Evolutionary conservation across 2,797 vertebrate genomes (phyloP).

Genomic region (Etheostoma perlongum): DNA sequence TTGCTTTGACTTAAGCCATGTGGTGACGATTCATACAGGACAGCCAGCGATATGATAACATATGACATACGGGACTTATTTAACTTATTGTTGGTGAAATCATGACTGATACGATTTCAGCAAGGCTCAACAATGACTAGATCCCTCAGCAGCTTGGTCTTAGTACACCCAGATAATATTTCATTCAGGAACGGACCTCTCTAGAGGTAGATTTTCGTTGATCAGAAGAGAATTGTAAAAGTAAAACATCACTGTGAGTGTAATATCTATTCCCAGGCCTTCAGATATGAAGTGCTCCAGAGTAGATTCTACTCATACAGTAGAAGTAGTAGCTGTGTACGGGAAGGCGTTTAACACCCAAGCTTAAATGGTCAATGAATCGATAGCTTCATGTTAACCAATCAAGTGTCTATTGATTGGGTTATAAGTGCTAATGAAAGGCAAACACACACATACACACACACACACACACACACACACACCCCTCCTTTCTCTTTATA

Average conservation of each 20-base stretch:
- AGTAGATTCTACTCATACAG: slow-evolving; percentile 32
- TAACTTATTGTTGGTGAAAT: slow-evolving; percentile 11
- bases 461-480: slow-evolving; percentile 6
- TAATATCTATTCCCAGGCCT: not conserved
- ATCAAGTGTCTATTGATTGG: slow-evolving; percentile 69
- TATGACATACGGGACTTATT: slow-evolving; percentile 42
- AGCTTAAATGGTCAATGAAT: slow-evolving; percentile 65
- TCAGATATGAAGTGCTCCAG: slow-evolving; percentile 6
- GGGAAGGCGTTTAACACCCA: slow-evolving; percentile 32
- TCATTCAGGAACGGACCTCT: slow-evolving; percentile 1
- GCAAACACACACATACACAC: slow-evolving; percentile 11
- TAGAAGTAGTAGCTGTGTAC: slow-evolving; percentile 13
- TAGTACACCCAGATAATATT: slow-evolving; percentile 20
- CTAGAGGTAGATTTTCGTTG: not conserved
- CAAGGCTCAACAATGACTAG: slow-evolving; percentile 18
- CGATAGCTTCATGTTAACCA: slow-evolving; percentile 71
- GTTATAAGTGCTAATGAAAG: slow-evolving; percentile 69
- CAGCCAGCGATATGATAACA: slow-evolving; percentile 52
- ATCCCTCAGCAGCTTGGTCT: not conserved
- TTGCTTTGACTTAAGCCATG: slow-evolving; percentile 35
- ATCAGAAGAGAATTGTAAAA: not conserved
- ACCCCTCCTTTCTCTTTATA: not conserved
- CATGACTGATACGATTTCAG: slow-evolving; percentile 23
- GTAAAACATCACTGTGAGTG: slow-evolving; percentile 9
- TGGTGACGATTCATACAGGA: slow-evolving; percentile 16